phyloP scores from a whole-genome alignment of 2,888 invertebrate genomes.

The Zaprionus lineosus region DNA sequence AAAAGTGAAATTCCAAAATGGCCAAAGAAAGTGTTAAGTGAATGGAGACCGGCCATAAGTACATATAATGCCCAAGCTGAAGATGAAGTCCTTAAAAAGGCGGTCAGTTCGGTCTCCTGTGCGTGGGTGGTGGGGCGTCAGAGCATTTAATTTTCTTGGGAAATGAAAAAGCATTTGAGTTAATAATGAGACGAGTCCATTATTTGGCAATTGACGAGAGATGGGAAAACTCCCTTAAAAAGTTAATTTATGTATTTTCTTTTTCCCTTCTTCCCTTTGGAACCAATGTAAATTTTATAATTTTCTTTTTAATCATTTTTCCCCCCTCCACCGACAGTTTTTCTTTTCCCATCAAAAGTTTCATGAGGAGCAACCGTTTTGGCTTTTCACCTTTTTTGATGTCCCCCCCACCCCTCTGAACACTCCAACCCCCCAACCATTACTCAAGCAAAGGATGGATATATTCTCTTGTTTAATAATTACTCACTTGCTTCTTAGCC shows the following conservation, averaged over 20 bases:
- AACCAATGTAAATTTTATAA: too few species aligned
- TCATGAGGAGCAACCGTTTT: slow-evolving; percentile 23
- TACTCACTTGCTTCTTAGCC: slow-evolving; percentile 68
- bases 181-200: slow-evolving; percentile 65
- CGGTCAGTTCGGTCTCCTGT: not conserved
- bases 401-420: slow-evolving; percentile 2
- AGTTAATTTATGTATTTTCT: slow-evolving; percentile 47
- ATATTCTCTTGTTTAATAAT: slow-evolving; percentile 66
- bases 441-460: too few species aligned
- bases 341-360: too few species aligned
- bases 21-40: not conserved
- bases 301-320: too few species aligned
- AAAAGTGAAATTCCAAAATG: not conserved
- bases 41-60: not conserved
- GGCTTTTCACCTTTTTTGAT: slow-evolving; percentile 15
- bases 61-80: slow-evolving; percentile 1
- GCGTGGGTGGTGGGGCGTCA: slow-evolving; percentile 31
- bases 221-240: not conserved
- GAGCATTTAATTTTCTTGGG: slow-evolving; percentile 56
- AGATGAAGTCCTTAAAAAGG: not conserved
- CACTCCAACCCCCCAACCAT: too few species aligned
- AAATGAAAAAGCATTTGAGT: slow-evolving; percentile 66
- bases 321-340: too few species aligned
- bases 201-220: slow-evolving; percentile 61
- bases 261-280: slow-evolving; percentile 4